Evolutionary conservation across 1,140 invertebrate genomes (phyloP), one percentile per base, ranked within the genome.

Genomic region (Musca domestica): DNA sequence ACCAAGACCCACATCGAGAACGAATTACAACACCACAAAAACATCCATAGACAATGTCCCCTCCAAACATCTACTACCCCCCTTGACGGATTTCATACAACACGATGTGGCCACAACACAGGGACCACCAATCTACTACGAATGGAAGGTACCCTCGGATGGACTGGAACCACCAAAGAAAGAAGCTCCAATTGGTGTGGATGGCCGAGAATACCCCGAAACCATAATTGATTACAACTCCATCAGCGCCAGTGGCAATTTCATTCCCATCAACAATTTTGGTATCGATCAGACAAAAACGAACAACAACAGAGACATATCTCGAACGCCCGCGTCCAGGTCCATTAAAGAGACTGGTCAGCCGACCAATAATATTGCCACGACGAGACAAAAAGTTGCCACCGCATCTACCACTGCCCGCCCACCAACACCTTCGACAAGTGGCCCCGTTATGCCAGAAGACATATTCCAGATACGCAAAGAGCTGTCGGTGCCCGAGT

Each of bases 111-210:
- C 85, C 25, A 85, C 86, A 19, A 87, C 86, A 2, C 84, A 86
- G 74, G 86, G 86, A 4, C 86, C 86, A 3, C 85, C 86, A 3
- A 86, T 87, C 46, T 87, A 87, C 69, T 87, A 86, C 65, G 85
- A 87, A 72, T 87, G 86, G 86, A 87, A 87, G 73, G 83, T 86
- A 15, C 86, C 86, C 6, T 85, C 86, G 0, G 83, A 85, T 67
- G 86, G 84, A 30, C 73, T 87, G 14, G 83, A 86, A 70, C 85
- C 85, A 46, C 86, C 86, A 0, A 80, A 78, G 27, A 30, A 80
- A 12, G 76, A 77, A 56, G 69, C 77, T 3, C 80, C 78, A 2
- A 81, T 77, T 10, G 79, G 76, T 14, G 77, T 77, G 5, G 76
- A 77, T 70, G 76, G 77, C 6, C 73, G 79, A 0, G 79, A 79